Percentiles rank a stretch among this genome's conserved stretches.
Conservation (phyloP, 2,888 invertebrate species). For the Hydropsyche betteni region DNA sequence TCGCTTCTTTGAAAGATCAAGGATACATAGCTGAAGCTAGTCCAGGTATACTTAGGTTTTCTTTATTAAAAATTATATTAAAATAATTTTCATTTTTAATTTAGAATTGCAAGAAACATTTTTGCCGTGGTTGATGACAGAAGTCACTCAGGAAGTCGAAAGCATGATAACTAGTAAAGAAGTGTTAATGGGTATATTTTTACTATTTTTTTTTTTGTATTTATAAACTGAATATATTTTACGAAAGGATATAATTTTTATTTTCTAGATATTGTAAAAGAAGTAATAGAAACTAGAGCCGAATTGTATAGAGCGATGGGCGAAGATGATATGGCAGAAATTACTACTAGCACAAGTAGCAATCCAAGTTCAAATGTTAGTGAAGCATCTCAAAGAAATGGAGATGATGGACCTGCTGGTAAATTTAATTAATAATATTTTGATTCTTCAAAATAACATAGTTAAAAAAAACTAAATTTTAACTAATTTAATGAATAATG, state of each 20-base stretch:
- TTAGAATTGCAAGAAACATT: slow-evolving; percentile 81
- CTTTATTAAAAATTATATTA: not conserved
- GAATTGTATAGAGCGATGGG: slow-evolving; percentile 67
- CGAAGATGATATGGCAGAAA: slow-evolving; percentile 52
- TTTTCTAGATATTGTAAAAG: slow-evolving; percentile 75
- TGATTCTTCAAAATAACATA: not conserved
- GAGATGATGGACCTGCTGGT: slow-evolving; percentile 3
- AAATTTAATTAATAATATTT: not conserved
- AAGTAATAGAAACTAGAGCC: slow-evolving; percentile 79
- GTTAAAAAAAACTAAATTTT: not conserved
- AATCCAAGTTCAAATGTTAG: slow-evolving; percentile 18
- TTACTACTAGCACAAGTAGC: slow-evolving; percentile 28
- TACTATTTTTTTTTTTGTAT: too few species aligned
- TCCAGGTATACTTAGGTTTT: slow-evolving; percentile 29
- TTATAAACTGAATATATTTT: too few species aligned
- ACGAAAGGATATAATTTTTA: not conserved
- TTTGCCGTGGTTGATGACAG: slow-evolving; percentile 87
- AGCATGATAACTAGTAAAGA: slow-evolving; percentile 83
- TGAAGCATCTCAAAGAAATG: slow-evolving; percentile 28
- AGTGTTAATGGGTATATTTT: slow-evolving; percentile 73
- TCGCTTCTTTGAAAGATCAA: slow-evolving; percentile 81
- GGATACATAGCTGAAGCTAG: slow-evolving; percentile 65
- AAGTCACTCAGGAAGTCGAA: slow-evolving; percentile 83
- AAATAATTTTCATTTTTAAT: slow-evolving; percentile 54
- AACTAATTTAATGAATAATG: not conserved